Evolutionary conservation across 2,888 invertebrate species (phyloP).

Genomic region (Griposia aprilina): DNA sequence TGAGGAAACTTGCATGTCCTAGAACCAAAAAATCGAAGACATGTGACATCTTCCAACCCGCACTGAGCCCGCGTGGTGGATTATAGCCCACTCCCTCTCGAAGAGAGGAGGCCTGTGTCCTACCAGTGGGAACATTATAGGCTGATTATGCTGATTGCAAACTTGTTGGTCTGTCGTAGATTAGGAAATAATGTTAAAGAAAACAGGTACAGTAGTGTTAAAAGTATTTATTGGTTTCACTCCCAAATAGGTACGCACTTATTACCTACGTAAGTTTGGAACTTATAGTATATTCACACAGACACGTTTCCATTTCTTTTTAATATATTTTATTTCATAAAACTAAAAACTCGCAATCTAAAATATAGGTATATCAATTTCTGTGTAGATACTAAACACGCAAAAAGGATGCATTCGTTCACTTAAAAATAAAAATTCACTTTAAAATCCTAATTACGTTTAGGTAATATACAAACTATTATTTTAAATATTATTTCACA

Average conservation of each 20-base stretch:
- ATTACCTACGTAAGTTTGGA: conserved; percentile 43
- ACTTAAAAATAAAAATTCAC: conserved; percentile 42
- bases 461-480: conserved; percentile 56
- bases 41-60: too few species aligned
- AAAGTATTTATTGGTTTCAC: conserved; percentile 66
- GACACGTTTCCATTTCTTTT: conserved; percentile 41
- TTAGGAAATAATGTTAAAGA: background rate
- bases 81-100: too few species aligned
- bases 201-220: conserved; percentile 50
- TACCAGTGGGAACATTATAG: too few species aligned
- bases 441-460: conserved; percentile 48
- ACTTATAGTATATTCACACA: conserved; percentile 58
- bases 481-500: conserved; percentile 78
- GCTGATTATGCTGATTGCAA: too few species aligned
- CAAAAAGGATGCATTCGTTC: conserved; percentile 30
- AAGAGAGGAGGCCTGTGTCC: too few species aligned
- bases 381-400: background rate
- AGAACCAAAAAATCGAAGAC: too few species aligned
- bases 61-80: too few species aligned
- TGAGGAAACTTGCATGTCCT: too few species aligned
- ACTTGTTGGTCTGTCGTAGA: too few species aligned
- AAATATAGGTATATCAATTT: conserved; percentile 37
- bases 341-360: conserved; percentile 36
- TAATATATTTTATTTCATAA: conserved; percentile 45
- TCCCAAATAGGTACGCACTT: conserved; percentile 43